These are phyloP conservation scores for Chrysina gloriosa DNA, from an alignment of 2,888 invertebrate genomes.

Conservation along the genomic window DNA sequence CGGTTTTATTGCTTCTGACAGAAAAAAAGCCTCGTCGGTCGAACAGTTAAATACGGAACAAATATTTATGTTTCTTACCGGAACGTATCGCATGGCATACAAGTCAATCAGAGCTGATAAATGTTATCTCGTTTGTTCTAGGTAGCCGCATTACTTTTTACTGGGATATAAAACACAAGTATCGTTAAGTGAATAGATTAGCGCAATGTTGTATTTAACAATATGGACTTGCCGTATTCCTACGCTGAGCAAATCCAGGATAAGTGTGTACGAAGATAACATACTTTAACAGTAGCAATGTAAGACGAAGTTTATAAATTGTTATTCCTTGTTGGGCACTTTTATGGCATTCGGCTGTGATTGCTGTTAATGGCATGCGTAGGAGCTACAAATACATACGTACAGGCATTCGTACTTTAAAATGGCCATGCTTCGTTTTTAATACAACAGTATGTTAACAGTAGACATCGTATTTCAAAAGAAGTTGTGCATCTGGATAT, in stretches of 20 bases:
- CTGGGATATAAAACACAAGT: constrained; percentile 48
- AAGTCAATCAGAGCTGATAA: constrained; percentile 40
- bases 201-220: constrained; percentile 31
- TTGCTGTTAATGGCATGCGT: constrained; percentile 24
- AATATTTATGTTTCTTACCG: constrained; percentile 14
- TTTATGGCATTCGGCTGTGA: constrained; percentile 17
- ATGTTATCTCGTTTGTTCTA: constrained; percentile 36
- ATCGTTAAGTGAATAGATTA: constrained; percentile 46
- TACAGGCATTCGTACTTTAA: not conserved
- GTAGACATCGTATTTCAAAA: too few species aligned
- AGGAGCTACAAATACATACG: not conserved
- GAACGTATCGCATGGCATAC: not conserved
- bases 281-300: constrained; percentile 28
- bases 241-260: constrained; percentile 1
- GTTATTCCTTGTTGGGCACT: constrained; percentile 12
- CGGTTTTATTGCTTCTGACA: constrained; percentile 27
- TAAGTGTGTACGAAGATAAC: constrained; percentile 20
- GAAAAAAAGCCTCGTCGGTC: constrained; percentile 18
- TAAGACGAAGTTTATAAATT: constrained; percentile 17
- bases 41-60: constrained; percentile 5
- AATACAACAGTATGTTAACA: not conserved
- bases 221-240: constrained; percentile 12
- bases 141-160: constrained; percentile 49
- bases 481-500: too few species aligned
- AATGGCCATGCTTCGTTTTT: not conserved